Percentiles rank a stretch among this genome's conserved stretches.
These are phyloP conservation scores for Gallinago nigripennis DNA, from an alignment of 2,797 vertebrate genomes.

Conservation along the genomic window DNA sequence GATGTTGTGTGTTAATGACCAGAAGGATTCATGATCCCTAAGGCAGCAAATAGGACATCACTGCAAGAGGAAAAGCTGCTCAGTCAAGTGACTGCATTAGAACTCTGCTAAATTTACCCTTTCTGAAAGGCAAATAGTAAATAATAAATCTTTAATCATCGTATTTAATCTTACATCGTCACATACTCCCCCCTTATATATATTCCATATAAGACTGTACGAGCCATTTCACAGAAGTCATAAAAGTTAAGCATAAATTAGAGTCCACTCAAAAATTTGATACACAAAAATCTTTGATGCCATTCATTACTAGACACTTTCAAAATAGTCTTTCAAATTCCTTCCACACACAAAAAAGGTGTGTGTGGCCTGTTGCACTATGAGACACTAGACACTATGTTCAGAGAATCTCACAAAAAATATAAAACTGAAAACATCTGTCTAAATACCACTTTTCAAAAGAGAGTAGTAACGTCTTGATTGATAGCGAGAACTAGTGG, in stretches of 20 bases:
- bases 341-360: too few species aligned
- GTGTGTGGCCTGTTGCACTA: not conserved
- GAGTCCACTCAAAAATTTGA: not conserved
- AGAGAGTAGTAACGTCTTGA: not conserved
- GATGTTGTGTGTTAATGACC: not conserved
- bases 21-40: not conserved
- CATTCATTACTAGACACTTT: not conserved
- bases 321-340: not conserved
- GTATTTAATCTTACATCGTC: not conserved
- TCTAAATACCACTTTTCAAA: not conserved
- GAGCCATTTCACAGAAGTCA: not conserved
- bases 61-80: not conserved
- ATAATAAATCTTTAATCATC: not conserved
- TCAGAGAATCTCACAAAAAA: not conserved
- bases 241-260: not conserved
- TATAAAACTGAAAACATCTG: rapidly evolving
- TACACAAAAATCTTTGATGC: not conserved
- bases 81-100: not conserved
- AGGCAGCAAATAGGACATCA: not conserved
- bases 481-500: not conserved
- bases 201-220: not conserved
- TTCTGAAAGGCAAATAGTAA: not conserved
- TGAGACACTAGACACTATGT: not conserved
- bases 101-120: not conserved
- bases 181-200: not conserved